phyloP scores from a whole-genome alignment of 2,113 vertebrate genomes.

The Crotalus tigris region DNA sequence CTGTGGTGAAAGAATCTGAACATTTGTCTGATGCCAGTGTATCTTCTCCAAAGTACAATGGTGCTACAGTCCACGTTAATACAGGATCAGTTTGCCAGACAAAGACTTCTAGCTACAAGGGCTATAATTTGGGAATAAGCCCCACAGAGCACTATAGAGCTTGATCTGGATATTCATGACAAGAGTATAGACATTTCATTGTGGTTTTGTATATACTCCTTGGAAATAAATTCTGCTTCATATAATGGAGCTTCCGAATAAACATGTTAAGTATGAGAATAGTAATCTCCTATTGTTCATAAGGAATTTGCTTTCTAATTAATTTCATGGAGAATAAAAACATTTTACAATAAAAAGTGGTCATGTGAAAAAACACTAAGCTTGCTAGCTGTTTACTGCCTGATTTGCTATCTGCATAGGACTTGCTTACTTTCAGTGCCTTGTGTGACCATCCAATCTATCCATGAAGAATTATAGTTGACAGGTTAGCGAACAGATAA shows the following conservation, averaged over 20 bases:
- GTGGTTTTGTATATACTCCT: background rate
- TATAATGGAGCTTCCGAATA: background rate
- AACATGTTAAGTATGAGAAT: background rate
- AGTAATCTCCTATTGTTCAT: background rate
- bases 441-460: background rate
- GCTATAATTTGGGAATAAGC: background rate
- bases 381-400: background rate
- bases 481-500: background rate
- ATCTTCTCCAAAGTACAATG: background rate
- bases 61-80: background rate
- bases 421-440: no score
- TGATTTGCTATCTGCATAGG: background rate
- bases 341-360: background rate
- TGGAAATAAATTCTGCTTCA: background rate
- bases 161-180: background rate
- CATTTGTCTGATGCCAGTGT: background rate
- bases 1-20: background rate
- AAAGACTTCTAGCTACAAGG: background rate
- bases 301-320: background rate
- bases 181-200: background rate
- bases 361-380: background rate
- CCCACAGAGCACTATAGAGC: background rate
- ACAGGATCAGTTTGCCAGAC: background rate
- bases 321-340: background rate
- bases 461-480: background rate